phyloP scores from a whole-genome alignment of 2,113 vertebrate species.

The Rana temporaria region DNA sequence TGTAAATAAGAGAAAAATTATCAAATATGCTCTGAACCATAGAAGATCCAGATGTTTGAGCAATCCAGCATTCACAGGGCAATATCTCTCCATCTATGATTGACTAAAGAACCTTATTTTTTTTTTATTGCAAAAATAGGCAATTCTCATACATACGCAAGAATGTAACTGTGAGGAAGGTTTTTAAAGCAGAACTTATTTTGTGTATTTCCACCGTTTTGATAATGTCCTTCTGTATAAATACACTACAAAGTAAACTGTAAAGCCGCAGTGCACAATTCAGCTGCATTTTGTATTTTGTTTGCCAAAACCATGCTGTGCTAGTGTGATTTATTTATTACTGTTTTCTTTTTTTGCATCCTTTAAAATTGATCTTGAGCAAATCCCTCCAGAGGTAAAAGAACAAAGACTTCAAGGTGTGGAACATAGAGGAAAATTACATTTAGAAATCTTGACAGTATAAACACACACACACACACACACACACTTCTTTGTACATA shows the following conservation, averaged over 20 bases:
- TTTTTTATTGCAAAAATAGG: no score
- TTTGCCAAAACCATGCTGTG: background rate
- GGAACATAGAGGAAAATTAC: background rate
- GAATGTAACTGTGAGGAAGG: no score
- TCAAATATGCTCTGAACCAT: no score
- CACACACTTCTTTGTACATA: background rate
- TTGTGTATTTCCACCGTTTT: background rate
- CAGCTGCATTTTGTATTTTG: background rate
- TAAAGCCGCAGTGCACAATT: background rate
- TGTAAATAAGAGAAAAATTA: no score
- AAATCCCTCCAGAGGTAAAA: background rate
- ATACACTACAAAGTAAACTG: conserved; percentile 14
- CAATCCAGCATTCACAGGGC: no score
- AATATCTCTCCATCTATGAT: no score
- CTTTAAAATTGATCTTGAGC: conserved; percentile 3
- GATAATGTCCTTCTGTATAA: background rate
- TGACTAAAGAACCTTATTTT: no score
- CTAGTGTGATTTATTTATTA: conserved; percentile 9
- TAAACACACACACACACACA: background rate
- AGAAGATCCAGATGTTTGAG: no score
- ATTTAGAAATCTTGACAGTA: background rate
- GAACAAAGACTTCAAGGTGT: background rate
- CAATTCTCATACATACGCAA: no score
- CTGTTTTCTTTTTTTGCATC: conserved; percentile 9
- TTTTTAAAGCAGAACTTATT: background rate